Conservation (phyloP, 2,797 vertebrate genomes). For the Ibycter americanus region DNA sequence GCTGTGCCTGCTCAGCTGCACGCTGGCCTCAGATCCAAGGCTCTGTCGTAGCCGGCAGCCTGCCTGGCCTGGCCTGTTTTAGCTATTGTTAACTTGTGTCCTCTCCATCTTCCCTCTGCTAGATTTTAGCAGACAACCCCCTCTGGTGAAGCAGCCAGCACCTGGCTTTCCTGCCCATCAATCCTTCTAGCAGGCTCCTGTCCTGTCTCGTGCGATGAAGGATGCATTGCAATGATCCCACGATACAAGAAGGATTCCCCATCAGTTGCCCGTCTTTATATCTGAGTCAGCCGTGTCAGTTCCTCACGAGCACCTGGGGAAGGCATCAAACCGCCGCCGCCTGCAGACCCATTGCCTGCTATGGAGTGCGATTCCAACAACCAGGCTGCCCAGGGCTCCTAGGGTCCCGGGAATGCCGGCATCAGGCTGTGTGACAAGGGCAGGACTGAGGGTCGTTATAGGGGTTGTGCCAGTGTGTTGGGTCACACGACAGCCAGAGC, state of each 20-base stretch:
- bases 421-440: not conserved
- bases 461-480: no score
- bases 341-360: not conserved
- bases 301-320: not conserved
- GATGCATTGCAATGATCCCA: not conserved
- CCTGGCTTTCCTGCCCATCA: not conserved
- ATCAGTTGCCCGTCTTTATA: fast-evolving
- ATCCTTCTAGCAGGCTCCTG: not conserved
- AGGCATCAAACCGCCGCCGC: not conserved
- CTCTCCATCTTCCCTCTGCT: not conserved
- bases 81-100: not conserved
- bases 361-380: not conserved
- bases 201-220: not conserved
- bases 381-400: not conserved
- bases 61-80: not conserved
- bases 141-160: not conserved
- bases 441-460: not conserved
- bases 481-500: not conserved
- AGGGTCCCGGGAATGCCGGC: fast-evolving
- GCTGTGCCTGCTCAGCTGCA: not conserved
- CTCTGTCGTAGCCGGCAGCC: not conserved
- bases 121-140: not conserved
- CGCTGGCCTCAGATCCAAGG: not conserved
- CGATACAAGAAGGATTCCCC: not conserved
- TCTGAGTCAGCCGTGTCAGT: not conserved